Evolutionary conservation across 1,140 invertebrate genomes (phyloP), one percentile per base, ranked within the genome.

Genomic region (Lordiphosa collinella): DNA sequence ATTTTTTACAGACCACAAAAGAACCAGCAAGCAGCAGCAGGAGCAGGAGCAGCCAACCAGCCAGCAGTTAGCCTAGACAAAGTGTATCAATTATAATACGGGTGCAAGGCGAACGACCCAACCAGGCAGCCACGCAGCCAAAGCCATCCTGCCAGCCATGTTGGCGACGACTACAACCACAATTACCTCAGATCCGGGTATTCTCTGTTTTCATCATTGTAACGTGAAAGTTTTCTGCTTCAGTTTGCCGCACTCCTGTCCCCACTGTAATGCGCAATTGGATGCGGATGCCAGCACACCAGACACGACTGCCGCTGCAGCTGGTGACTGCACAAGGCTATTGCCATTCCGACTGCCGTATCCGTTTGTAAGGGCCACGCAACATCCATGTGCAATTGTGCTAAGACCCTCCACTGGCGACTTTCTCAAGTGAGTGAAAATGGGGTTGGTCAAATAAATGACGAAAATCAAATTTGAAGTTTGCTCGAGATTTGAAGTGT

Each of bases 201-300:
- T 95, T 86, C 90, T 95, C 78, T 95, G 94, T 90, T 94, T 94
- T 90, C 93, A 95, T 90, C 95, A 96, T 90, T 95, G 94, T 90
- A 92, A 92, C 38, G 91, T 92, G 48, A 94, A 95, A 91, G 92
- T 95, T 56, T 95, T 95, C 90, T 94, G 93, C 88, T 94, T 95
- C 72, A 89, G 90, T 52, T 90, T 95, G 63, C 94, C 94, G 6
- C 91, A 92, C 79, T 86, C 89, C 64, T 96, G 95, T 85, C 93
- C 93, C 55, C 91, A 93, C 56, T 96, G 94, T 89, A 89, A 91
- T 64, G 90, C 89, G 44, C 91, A 92, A 88, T 89, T 95, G 38
- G 72, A 78, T 66, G 82, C 68, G 48, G 71, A 73, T 57, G 50
- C 14, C 29, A 36, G 14, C 38, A 44, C 41, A 44, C 8, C 22